phyloP scores from a whole-genome alignment of 1,140 invertebrate species.

The Melitaea cinxia region DNA sequence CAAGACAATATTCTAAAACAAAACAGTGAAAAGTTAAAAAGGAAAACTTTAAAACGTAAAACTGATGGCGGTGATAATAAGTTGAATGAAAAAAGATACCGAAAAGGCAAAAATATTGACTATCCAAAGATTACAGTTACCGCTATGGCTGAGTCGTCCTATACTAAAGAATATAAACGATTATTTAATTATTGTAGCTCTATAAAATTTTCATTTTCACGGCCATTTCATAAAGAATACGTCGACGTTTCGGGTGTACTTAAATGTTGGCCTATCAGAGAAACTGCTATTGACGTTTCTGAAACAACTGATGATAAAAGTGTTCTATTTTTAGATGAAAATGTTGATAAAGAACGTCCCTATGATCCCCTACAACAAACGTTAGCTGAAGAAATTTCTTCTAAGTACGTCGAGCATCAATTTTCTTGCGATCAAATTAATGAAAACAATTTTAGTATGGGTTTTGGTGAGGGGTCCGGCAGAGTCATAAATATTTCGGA shows the following conservation, averaged over 20 bases:
- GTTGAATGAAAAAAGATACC: slow-evolving; percentile 55
- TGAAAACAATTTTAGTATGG: slow-evolving; percentile 77
- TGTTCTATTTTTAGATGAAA: slow-evolving; percentile 46
- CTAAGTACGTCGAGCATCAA: slow-evolving; percentile 42
- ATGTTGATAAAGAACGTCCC: slow-evolving; percentile 26
- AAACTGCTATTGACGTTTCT: slow-evolving; percentile 18
- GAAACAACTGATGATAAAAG: slow-evolving; percentile 37
- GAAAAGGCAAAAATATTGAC: slow-evolving; percentile 74
- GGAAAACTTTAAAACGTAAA: slow-evolving; percentile 58
- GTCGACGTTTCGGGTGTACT: slow-evolving; percentile 52
- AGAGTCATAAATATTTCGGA: slow-evolving; percentile 78
- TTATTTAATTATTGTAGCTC: slow-evolving; percentile 61
- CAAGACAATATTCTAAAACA: slow-evolving; percentile 7
- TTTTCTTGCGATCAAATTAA: slow-evolving; percentile 39
- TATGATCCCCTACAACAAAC: slow-evolving; percentile 53
- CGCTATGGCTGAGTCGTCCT: slow-evolving; percentile 45
- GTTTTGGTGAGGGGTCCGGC: slow-evolving; percentile 82
- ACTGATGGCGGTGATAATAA: slow-evolving; percentile 41
- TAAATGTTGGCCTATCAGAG: slow-evolving; percentile 58
- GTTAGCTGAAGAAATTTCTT: slow-evolving; percentile 61
- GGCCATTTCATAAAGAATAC: slow-evolving; percentile 60
- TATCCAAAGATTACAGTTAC: slow-evolving; percentile 55
- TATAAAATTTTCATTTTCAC: slow-evolving; percentile 69
- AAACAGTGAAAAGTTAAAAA: slow-evolving; percentile 25
- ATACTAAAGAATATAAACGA: slow-evolving; percentile 58